These are phyloP conservation scores for Myopa tessellatipennis DNA, from an alignment of 2,888 invertebrate species.

Conservation along the genomic window DNA sequence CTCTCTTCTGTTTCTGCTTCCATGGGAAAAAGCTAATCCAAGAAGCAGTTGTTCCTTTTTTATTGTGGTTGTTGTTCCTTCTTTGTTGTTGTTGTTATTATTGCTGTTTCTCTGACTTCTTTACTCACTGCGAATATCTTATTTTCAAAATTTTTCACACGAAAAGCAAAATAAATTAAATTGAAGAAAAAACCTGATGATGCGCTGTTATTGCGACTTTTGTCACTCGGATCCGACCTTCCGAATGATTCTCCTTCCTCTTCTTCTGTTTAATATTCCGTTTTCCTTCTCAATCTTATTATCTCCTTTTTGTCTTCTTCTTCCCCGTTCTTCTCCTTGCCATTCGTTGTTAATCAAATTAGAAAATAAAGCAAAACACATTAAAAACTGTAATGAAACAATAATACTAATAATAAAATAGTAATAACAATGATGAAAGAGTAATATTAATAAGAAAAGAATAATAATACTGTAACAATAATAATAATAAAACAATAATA, in stretches of 20 bases:
- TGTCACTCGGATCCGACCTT: background rate
- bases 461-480: background rate
- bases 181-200: background rate
- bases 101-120: background rate
- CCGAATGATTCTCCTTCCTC: background rate
- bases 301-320: background rate
- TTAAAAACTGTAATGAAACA: too few species aligned
- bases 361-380: too few species aligned
- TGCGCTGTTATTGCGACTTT: background rate
- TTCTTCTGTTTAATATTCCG: background rate
- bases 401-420: too few species aligned
- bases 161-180: constrained; percentile 2
- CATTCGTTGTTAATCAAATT: background rate
- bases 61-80: background rate
- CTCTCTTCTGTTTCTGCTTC: too few species aligned
- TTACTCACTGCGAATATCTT: background rate
- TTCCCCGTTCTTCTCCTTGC: background rate
- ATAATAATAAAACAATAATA: too few species aligned
- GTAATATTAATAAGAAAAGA: background rate
- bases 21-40: too few species aligned
- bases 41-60: background rate
- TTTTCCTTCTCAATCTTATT: constrained; percentile 4
- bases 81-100: background rate
- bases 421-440: too few species aligned
- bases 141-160: constrained; percentile 11